phyloP scores from a whole-genome alignment of 2,113 vertebrate species.

The Seriola rivoliana region DNA sequence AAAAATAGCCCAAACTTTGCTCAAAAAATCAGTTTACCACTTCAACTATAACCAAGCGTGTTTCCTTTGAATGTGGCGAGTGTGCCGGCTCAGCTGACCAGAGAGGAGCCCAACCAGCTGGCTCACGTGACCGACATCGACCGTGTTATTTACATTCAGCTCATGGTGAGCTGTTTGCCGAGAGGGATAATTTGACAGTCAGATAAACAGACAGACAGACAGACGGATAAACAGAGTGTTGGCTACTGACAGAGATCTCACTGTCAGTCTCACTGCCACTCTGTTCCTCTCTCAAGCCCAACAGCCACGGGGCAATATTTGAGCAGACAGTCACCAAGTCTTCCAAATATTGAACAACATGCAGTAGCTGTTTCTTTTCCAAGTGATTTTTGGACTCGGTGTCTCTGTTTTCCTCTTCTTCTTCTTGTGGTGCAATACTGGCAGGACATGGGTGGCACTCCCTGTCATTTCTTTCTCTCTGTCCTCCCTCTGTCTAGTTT shows the following conservation, averaged over 20 bases:
- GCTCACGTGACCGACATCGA: slow-evolving; percentile 76
- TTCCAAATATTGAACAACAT: slow-evolving; percentile 89
- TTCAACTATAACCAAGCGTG: slow-evolving; percentile 40
- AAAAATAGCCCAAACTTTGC: slow-evolving; percentile 36
- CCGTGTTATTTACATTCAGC: slow-evolving; percentile 83
- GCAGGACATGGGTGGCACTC: slow-evolving; percentile 35
- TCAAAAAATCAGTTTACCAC: slow-evolving; percentile 33
- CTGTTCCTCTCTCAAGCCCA: slow-evolving; percentile 83
- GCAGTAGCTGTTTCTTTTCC: slow-evolving; percentile 77
- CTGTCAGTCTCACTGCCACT: slow-evolving; percentile 87
- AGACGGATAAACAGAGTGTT: slow-evolving; percentile 85
- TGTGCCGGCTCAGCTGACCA: slow-evolving; percentile 71
- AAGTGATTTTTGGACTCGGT: slow-evolving; percentile 73
- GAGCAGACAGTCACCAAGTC: slow-evolving; percentile 87
- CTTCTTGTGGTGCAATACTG: slow-evolving; percentile 51
- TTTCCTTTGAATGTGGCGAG: slow-evolving; percentile 63
- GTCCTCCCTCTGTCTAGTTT: slow-evolving; percentile 4
- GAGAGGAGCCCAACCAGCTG: slow-evolving; percentile 50
- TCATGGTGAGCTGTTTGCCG: slow-evolving; percentile 84
- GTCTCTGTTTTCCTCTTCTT: slow-evolving; percentile 70
- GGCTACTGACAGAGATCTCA: slow-evolving; percentile 86
- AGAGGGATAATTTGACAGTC: slow-evolving; percentile 89
- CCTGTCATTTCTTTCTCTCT: slow-evolving; percentile 22
- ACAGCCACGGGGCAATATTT: slow-evolving; percentile 88
- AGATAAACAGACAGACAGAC: slow-evolving; percentile 89